A percentile compares a stretch with the other conserved stretches of the same genome.
Conservation (phyloP, 1,140 invertebrate species). For the Macrosteles quadrilineatus region DNA sequence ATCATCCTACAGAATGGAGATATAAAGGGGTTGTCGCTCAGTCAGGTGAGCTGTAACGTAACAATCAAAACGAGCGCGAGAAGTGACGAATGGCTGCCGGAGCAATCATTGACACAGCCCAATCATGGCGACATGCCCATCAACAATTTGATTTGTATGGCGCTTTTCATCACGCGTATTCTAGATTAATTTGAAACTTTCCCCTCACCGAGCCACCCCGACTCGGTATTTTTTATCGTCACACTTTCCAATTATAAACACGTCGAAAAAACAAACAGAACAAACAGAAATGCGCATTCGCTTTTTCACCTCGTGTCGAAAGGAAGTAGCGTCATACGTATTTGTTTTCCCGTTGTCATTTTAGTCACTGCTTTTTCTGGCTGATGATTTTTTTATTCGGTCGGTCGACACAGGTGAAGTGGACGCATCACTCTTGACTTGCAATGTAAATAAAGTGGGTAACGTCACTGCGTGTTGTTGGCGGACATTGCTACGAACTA, state of each 20-base stretch:
- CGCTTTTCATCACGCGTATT: conserved; percentile 23
- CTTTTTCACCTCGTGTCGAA: conserved; percentile 14
- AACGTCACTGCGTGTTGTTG: too few species aligned
- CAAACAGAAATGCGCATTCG: conserved; percentile 31
- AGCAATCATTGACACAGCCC: conserved; percentile 16
- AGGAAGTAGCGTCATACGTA: conserved; percentile 25
- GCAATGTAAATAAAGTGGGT: background rate
- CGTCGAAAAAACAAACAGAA: conserved; percentile 1
- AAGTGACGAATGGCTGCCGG: conserved; percentile 7
- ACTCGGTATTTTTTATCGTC: conserved; percentile 21
- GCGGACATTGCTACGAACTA: too few species aligned
- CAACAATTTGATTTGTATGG: conserved; percentile 30
- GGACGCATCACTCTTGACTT: background rate
- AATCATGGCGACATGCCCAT: conserved; percentile 28
- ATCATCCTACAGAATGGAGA: background rate
- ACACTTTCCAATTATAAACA: conserved; percentile 33
- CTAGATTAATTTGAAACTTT: conserved; percentile 33
- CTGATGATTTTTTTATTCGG: conserved; percentile 33
- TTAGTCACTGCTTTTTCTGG: conserved; percentile 3
- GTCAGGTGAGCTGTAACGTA: background rate
- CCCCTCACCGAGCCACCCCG: background rate
- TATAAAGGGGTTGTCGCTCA: background rate
- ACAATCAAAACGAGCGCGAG: too few species aligned
- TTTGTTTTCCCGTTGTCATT: conserved; percentile 26
- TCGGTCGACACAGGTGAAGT: background rate